phyloP scores from a whole-genome alignment of 2,113 vertebrate species.

The Xiphophorus couchianus region DNA sequence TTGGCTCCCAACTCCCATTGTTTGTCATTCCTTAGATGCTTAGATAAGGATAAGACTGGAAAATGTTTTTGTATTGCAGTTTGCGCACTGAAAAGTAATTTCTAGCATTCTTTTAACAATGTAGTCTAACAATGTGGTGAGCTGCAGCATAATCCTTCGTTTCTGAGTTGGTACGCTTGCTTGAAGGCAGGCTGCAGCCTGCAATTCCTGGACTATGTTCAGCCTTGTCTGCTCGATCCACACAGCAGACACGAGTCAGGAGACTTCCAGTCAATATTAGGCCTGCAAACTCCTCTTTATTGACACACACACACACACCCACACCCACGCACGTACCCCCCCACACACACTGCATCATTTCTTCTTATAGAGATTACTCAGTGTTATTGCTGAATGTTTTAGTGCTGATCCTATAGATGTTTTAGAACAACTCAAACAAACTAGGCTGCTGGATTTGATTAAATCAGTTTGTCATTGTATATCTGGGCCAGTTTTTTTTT shows the following conservation, averaged over 20 bases:
- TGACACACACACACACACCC: constrained; percentile 7
- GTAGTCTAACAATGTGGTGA: constrained; percentile 6
- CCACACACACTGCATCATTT: not conserved
- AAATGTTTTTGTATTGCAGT: constrained; percentile 6
- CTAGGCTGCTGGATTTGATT: constrained; percentile 11
- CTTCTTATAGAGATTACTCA: not conserved
- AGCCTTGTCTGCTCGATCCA: constrained; percentile 41
- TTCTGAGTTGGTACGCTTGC: not conserved
- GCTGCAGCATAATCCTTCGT: not conserved
- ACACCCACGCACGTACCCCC: not conserved
- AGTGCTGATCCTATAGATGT: not conserved
- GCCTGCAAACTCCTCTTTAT: constrained; percentile 33
- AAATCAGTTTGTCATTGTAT: not conserved
- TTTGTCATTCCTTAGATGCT: not conserved
- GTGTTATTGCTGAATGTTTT: not conserved
- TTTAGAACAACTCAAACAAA: constrained; percentile 16
- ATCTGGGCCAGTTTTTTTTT: not conserved
- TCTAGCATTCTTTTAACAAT: constrained; percentile 7
- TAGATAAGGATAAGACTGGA: not conserved
- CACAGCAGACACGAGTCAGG: constrained; percentile 49
- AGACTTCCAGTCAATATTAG: constrained; percentile 39
- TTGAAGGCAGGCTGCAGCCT: constrained; percentile 55
- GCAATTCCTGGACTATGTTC: constrained; percentile 30
- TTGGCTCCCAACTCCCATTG: too few species aligned
- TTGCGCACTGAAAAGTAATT: not conserved